Conservation (phyloP, 2,797 vertebrate genomes). For the Thripadectes ignobilis region DNA sequence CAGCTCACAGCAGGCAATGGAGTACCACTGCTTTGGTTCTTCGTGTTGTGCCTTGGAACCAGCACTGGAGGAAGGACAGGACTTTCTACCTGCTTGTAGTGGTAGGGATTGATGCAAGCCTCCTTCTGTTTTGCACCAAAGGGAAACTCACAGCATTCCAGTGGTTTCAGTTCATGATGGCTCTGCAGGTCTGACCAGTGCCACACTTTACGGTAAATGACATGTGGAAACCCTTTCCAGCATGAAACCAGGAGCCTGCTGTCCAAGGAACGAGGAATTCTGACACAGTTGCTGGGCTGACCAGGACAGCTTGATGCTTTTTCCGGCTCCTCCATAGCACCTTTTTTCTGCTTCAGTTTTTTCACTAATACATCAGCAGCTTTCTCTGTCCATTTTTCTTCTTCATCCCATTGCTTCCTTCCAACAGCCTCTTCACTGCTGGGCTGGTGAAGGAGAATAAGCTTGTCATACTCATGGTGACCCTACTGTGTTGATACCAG, state of each 20-base stretch:
- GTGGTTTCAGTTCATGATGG: conserved; percentile 95
- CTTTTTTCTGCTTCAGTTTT: conserved; percentile 95
- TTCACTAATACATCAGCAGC: conserved; percentile 93
- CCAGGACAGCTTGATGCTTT: conserved; percentile 91
- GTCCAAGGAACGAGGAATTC: conserved; percentile 93
- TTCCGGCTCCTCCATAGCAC: conserved; percentile 94
- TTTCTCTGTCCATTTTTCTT: conserved; percentile 98
- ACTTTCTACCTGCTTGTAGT: conserved; percentile 96
- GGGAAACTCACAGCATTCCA: conserved; percentile 96
- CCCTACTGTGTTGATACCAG: background rate
- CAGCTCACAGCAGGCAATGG: conserved; percentile 98
- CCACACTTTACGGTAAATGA: conserved; percentile 96
- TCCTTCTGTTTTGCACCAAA: conserved; percentile 98
- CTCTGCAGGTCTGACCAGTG: conserved; percentile 97
- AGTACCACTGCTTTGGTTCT: conserved; percentile 98
- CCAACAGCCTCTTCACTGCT: conserved; percentile 92
- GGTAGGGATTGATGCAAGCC: conserved; percentile 97
- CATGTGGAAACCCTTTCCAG: conserved; percentile 92
- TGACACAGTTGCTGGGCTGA: conserved; percentile 95
- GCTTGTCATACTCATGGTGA: conserved; percentile 92
- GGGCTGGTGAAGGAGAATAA: conserved; percentile 98
- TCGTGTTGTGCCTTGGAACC: conserved; percentile 64
- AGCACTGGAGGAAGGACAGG: conserved; percentile 54
- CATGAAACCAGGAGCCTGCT: conserved; percentile 95
- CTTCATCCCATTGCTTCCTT: conserved; percentile 97